Percentiles rank a stretch among this genome's conserved stretches.
Conservation (phyloP, 1,140 invertebrate genomes). For the Lamellibrachia luymesi region DNA sequence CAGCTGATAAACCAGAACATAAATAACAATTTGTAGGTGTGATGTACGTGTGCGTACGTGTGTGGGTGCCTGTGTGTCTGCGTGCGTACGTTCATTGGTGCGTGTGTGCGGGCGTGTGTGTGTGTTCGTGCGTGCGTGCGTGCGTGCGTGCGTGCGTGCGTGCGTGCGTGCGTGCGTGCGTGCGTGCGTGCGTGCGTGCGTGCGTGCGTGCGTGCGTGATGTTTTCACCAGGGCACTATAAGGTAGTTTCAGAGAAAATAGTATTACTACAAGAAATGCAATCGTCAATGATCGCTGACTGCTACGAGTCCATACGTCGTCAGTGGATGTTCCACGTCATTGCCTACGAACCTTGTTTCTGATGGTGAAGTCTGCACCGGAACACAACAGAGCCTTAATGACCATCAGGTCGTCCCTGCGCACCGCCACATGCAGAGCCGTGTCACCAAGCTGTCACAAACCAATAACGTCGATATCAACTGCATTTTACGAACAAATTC, state of each 20-base stretch:
- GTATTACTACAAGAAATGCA: not conserved
- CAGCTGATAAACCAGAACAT: not conserved
- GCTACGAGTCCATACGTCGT: not conserved
- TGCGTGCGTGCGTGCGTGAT: not conserved
- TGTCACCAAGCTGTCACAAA: conserved; percentile 37
- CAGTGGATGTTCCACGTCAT: not conserved
- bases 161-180: not conserved
- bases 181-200: not conserved
- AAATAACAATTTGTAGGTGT: not conserved
- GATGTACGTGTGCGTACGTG: not conserved
- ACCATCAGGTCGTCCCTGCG: conserved; percentile 30
- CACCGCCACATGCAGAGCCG: conserved; percentile 41
- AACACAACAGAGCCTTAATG: conserved; percentile 37
- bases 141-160: no score
- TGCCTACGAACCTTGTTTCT: conserved; percentile 38
- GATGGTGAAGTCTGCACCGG: conserved; percentile 37
- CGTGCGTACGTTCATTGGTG: no score
- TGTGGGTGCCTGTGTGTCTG: not conserved
- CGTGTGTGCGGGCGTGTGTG: not conserved
- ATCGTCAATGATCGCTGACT: no score
- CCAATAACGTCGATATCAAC: not conserved
- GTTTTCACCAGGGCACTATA: not conserved
- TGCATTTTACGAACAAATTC: not conserved
- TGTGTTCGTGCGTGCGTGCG: not conserved
- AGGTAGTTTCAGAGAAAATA: not conserved